Conservation (phyloP, 35 echinoderm and acorn worm genomes). For the Strongylocentrotus purpuratus region DNA sequence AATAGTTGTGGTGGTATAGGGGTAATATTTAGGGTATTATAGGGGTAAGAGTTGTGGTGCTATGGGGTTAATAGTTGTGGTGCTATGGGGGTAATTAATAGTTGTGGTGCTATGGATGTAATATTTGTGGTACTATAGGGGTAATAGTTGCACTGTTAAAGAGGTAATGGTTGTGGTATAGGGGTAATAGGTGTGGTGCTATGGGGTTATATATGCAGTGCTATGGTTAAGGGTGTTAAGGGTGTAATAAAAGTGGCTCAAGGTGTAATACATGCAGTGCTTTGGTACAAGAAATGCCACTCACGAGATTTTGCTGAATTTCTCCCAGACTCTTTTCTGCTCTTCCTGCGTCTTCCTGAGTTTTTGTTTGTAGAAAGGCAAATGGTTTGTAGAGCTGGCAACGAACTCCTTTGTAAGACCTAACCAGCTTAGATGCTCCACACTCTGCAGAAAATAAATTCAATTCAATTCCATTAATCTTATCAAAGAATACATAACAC, state of each 20-base stretch:
- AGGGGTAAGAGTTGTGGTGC: no score
- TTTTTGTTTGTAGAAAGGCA: slow-evolving; percentile 92
- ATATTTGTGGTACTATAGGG: neutral
- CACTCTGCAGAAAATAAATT: slow-evolving; percentile 58
- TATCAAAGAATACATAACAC: no score
- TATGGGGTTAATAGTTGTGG: no score
- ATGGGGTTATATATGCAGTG: neutral
- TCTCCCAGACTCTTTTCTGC: slow-evolving; percentile 91
- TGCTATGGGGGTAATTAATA: no score
- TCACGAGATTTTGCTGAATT: slow-evolving; percentile 98
- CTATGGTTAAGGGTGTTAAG: neutral
- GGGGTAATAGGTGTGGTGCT: no score
- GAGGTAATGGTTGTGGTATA: no score
- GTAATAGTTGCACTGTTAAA: no score
- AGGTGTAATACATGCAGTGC: neutral
- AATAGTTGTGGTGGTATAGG: no score
- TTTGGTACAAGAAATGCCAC: slow-evolving; percentile 34
- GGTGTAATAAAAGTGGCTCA: neutral
- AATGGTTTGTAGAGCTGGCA: slow-evolving; percentile 73
- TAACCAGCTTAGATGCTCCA: slow-evolving; percentile 97
- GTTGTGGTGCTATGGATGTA: no score
- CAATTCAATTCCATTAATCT: no score
- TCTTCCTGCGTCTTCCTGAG: slow-evolving; percentile 84
- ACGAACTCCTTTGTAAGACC: slow-evolving; percentile 95
- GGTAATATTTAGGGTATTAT: no score